Evolutionary conservation across 1,140 invertebrate species (phyloP).

Genomic region (Drosophila pseudoananassae): DNA sequence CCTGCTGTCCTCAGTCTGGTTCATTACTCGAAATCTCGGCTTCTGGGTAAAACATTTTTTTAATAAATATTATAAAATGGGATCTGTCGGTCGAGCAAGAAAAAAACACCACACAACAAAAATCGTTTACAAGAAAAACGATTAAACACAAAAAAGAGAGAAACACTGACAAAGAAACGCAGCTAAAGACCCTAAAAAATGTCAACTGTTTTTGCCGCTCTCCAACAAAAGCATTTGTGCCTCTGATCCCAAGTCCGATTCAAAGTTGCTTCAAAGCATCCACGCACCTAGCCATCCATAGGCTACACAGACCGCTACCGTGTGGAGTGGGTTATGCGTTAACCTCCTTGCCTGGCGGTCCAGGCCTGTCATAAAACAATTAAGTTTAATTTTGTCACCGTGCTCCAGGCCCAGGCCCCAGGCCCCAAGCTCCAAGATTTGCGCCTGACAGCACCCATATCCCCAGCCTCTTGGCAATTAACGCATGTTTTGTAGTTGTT

Average conservation of each 20-base stretch:
- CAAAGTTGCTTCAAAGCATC: constrained; percentile 9
- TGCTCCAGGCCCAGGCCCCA: constrained; percentile 45
- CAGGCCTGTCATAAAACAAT: constrained; percentile 76
- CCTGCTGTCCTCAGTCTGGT: constrained; percentile 44
- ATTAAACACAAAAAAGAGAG: constrained; percentile 62
- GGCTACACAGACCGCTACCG: constrained; percentile 39
- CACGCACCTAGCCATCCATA: constrained; percentile 29
- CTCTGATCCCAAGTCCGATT: constrained; percentile 17
- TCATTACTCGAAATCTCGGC: constrained; percentile 67
- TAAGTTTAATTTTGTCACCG: constrained; percentile 82
- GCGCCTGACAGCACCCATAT: constrained; percentile 13
- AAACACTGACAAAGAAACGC: constrained; percentile 53
- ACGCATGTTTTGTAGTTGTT: constrained; percentile 68
- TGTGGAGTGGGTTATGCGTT: constrained; percentile 25
- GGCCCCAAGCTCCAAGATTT: constrained; percentile 12
- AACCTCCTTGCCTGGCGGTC: constrained; percentile 42
- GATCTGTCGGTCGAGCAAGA: constrained; percentile 40
- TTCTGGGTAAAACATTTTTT: constrained; percentile 82
- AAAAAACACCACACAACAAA: constrained; percentile 44
- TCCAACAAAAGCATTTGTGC: constrained; percentile 7
- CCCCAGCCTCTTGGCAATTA: constrained; percentile 57
- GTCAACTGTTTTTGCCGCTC: constrained; percentile 64
- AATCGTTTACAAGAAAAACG: constrained; percentile 77
- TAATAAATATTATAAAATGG: constrained; percentile 81
- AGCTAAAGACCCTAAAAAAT: constrained; percentile 79